A percentile compares a stretch with the other conserved stretches of the same genome.
Evolutionary conservation across 1,140 invertebrate genomes (phyloP).

Genomic region (Pseudachorutes palmiensis): DNA sequence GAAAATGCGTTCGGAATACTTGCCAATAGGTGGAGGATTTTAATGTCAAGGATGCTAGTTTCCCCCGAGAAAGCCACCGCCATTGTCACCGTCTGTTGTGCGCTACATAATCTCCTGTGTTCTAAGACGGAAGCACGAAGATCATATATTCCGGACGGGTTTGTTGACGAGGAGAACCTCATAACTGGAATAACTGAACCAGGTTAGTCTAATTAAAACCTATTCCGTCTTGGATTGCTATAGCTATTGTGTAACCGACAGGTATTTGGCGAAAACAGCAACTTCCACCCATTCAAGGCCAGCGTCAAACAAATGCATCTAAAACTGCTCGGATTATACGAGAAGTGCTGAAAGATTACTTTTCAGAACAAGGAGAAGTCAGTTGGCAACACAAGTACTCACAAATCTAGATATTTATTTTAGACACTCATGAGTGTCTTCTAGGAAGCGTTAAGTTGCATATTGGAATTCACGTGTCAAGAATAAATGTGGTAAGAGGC

Average conservation of each 20-base stretch:
- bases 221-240: no score
- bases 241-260: no score
- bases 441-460: no score
- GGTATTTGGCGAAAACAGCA: background rate
- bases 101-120: conserved; percentile 28
- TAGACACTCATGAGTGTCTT: background rate
- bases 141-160: background rate
- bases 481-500: background rate
- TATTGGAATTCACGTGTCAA: background rate
- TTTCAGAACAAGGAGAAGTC: background rate
- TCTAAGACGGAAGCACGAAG: background rate
- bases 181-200: no score
- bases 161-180: background rate
- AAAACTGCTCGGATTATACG: background rate
- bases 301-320: background rate
- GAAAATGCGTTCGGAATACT: conserved; percentile 38
- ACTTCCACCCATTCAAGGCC: background rate
- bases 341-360: background rate
- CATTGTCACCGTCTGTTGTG: conserved; percentile 37
- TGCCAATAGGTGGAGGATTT: conserved; percentile 22
- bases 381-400: background rate
- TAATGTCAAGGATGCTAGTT: conserved; percentile 3
- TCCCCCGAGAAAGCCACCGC: conserved; percentile 37
- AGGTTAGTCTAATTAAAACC: no score
- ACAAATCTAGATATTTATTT: background rate